Evolutionary conservation across 2,113 vertebrate species (phyloP).

Genomic region (Todiramphus saurophagus): DNA sequence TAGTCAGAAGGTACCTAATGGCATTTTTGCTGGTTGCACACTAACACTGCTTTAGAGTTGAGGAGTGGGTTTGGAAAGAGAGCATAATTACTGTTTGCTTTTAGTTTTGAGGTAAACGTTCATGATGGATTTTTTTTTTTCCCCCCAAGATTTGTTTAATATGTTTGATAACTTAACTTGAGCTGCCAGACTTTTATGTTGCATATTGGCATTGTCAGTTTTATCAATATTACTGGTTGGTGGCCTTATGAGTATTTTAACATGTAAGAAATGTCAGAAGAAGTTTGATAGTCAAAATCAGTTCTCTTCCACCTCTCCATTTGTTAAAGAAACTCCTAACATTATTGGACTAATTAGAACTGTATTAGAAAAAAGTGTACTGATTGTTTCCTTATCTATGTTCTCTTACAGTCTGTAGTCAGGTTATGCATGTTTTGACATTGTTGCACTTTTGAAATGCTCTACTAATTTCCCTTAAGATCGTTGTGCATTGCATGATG

Average conservation of each 20-base stretch:
- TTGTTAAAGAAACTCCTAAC: not conserved
- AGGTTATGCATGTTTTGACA: not conserved
- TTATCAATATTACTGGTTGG: not conserved
- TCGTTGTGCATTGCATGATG: not conserved
- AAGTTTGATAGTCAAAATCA: not conserved
- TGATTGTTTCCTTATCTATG: not conserved
- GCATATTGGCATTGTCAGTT: not conserved
- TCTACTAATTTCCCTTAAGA: not conserved
- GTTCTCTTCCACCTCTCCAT: not conserved
- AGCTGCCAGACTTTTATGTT: too few species aligned
- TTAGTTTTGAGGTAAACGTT: not conserved
- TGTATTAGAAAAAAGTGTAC: not conserved
- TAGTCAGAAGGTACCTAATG: not conserved
- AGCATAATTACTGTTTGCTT: not conserved
- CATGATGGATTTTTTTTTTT: not conserved
- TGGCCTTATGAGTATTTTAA: not conserved
- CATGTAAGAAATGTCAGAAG: not conserved
- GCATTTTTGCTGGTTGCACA: not conserved
- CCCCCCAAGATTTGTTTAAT: not conserved
- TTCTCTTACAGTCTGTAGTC: not conserved
- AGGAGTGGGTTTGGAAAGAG: not conserved
- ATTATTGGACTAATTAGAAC: not conserved
- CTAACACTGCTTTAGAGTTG: not conserved
- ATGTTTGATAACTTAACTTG: not conserved
- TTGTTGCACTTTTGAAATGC: not conserved